These are phyloP conservation scores for Progne subis DNA, from an alignment of 2,113 vertebrate species.

Conservation along the genomic window DNA sequence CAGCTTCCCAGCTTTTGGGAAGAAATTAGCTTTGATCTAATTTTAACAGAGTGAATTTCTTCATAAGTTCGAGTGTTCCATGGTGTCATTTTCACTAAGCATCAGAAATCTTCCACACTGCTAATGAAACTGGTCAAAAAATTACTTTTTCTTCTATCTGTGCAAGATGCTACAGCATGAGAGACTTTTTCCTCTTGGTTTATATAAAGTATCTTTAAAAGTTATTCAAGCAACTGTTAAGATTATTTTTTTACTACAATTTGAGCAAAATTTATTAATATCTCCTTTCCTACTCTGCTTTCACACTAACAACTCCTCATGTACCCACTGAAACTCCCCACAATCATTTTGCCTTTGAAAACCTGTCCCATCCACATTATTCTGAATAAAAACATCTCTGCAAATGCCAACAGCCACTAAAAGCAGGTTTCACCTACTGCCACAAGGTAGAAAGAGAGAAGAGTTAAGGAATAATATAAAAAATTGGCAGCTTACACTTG, in stretches of 20 bases:
- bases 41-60: not conserved
- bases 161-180: not conserved
- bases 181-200: not conserved
- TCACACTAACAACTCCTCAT: not conserved
- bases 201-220: not conserved
- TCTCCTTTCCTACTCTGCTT: not conserved
- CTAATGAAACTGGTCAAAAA: not conserved
- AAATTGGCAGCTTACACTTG: slow-evolving; percentile 82
- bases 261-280: not conserved
- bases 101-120: not conserved
- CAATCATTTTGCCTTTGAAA: not conserved
- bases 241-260: not conserved
- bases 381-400: not conserved
- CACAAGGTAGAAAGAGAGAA: not conserved
- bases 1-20: not conserved
- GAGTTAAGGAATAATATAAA: not conserved
- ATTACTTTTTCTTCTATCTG: not conserved
- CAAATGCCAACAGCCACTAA: not conserved
- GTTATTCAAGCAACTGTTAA: not conserved
- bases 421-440: not conserved
- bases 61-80: not conserved
- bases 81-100: not conserved
- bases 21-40: not conserved
- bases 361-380: too few species aligned
- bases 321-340: not conserved